Percentiles rank a stretch among this genome's conserved stretches.
These are phyloP conservation scores for Rhopilema esculentum DNA, from an alignment of 30 jellyfish, hydroid and myxozoan genomes.

Conservation along the genomic window DNA sequence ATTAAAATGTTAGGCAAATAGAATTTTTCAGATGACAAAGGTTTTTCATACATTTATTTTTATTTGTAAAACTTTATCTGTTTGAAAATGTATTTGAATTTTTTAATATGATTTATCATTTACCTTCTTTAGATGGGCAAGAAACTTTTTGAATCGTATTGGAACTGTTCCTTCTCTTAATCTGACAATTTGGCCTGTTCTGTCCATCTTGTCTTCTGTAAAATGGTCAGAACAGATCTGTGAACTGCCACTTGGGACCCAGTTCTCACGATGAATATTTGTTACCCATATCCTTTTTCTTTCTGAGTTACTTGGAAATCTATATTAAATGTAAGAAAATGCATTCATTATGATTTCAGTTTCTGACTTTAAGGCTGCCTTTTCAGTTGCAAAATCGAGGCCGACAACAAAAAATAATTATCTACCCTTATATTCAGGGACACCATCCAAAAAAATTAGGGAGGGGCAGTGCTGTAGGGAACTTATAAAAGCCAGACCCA, in stretches of 20 bases:
- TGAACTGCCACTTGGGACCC: constrained; percentile 37
- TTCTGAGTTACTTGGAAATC: constrained; percentile 26
- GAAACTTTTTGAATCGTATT: constrained; percentile 59
- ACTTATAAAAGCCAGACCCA: neutral
- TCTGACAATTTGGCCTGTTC: constrained; percentile 19
- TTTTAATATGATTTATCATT: neutral
- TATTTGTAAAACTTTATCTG: too few relatives aligned
- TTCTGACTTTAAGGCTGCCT: neutral
- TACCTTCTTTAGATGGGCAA: constrained; percentile 52
- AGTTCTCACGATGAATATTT: constrained; percentile 21
- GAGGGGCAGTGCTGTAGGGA: neutral
- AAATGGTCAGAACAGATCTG: constrained; percentile 64
- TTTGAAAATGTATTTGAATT: neutral
- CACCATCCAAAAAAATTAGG: neutral
- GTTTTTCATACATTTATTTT: too few relatives aligned
- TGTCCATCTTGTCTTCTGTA: neutral
- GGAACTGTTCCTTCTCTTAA: constrained; percentile 42
- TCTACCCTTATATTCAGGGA: neutral
- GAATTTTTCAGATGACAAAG: neutral
- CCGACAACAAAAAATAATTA: neutral
- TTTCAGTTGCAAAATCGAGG: neutral
- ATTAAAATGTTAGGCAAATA: neutral
- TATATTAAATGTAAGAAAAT: neutral
- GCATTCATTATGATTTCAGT: neutral
- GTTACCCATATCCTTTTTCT: constrained; percentile 20